These are phyloP conservation scores for Phengaris arion DNA, from an alignment of 2,888 invertebrate species.

Conservation along the genomic window DNA sequence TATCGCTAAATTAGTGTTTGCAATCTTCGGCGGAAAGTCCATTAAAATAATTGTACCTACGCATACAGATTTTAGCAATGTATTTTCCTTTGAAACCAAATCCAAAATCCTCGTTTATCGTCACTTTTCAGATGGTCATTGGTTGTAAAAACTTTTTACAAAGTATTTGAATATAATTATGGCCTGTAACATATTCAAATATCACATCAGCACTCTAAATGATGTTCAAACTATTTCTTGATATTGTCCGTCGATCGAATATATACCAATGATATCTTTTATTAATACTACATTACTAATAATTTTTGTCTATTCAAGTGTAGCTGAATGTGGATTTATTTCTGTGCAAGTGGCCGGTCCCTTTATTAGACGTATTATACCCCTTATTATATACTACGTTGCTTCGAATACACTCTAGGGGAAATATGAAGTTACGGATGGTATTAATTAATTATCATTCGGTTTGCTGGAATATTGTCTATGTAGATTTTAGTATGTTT, in stretches of 20 bases:
- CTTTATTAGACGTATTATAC: background rate
- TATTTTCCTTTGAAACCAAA: background rate
- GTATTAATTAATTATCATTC: background rate
- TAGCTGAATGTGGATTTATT: background rate
- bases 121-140: background rate
- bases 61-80: background rate
- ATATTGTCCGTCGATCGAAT: background rate
- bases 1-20: too few species aligned
- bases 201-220: background rate
- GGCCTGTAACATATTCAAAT: background rate
- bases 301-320: conserved; percentile 20
- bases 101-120: background rate
- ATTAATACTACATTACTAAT: background rate
- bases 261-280: background rate
- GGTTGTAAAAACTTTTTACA: background rate
- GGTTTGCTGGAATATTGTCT: background rate
- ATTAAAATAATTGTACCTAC: too few species aligned
- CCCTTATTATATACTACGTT: conserved; percentile 15
- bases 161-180: background rate
- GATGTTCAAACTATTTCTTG: background rate
- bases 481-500: background rate
- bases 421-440: background rate
- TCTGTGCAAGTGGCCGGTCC: conserved; percentile 14
- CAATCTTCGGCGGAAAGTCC: too few species aligned
- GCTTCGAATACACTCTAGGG: background rate